Conservation (phyloP, 2,113 vertebrate species). For the Erythrocercus mccallii region DNA sequence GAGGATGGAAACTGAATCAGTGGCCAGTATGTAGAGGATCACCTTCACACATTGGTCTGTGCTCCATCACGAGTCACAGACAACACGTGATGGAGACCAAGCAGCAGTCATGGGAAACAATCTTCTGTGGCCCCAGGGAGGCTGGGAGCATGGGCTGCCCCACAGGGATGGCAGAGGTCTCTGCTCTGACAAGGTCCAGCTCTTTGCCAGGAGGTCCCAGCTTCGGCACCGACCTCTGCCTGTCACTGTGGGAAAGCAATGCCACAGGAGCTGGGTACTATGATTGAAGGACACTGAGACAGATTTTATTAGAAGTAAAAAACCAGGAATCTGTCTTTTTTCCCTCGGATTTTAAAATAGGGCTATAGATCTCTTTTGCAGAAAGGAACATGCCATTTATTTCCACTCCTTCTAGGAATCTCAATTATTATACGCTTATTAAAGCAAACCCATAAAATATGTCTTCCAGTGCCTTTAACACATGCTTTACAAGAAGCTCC, state of each 20-base stretch:
- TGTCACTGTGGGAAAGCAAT: neutral
- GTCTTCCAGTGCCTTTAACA: conserved; percentile 29
- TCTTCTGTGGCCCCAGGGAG: neutral
- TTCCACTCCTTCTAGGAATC: conserved; percentile 66
- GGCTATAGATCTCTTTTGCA: conserved; percentile 19
- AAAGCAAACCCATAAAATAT: conserved; percentile 67
- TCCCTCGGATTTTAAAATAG: neutral
- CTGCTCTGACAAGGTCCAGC: neutral
- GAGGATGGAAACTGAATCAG: neutral
- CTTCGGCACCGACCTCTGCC: neutral
- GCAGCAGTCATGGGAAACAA: neutral
- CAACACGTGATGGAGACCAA: neutral
- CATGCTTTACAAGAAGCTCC: conserved; percentile 32
- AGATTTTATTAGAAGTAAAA: conserved; percentile 1
- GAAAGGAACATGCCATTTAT: conserved; percentile 40
- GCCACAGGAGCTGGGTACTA: neutral
- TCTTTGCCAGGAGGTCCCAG: neutral
- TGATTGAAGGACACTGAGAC: neutral
- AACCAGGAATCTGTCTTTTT: neutral
- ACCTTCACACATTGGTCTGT: neutral
- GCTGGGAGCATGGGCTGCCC: neutral
- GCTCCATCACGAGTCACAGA: neutral
- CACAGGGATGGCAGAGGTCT: neutral
- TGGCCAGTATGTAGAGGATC: neutral
- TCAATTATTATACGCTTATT: conserved; percentile 68